Percentiles rank a stretch among this genome's conserved stretches.
Evolutionary conservation across 2,113 vertebrate species (phyloP).

Genomic region (Silurus glanis): DNA sequence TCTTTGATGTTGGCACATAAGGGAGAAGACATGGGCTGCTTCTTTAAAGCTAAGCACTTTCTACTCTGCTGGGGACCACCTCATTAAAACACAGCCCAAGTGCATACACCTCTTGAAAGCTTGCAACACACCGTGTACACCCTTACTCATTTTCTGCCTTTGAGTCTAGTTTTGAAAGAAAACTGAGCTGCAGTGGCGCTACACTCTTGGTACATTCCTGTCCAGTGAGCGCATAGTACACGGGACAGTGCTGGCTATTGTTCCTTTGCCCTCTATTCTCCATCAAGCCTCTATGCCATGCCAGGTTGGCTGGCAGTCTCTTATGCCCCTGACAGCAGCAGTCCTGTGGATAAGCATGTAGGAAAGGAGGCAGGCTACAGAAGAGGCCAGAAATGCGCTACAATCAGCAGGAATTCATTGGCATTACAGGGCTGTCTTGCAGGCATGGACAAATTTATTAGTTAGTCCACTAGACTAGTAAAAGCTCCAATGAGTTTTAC

Average conservation of each 20-base stretch:
- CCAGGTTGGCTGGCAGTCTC: conserved; percentile 15
- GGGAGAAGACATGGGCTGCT: conserved; percentile 26
- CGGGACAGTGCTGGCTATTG: conserved; percentile 50
- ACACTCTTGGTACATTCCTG: conserved; percentile 48
- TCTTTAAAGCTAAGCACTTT: conserved; percentile 38
- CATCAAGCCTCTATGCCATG: conserved; percentile 14
- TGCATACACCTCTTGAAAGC: conserved; percentile 23
- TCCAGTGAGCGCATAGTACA: conserved; percentile 44
- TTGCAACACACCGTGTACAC: not conserved
- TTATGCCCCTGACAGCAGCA: conserved; percentile 14
- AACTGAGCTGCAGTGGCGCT: not conserved
- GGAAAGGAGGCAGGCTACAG: conserved; percentile 36
- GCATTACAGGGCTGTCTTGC: not conserved
- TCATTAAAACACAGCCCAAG: conserved; percentile 47
- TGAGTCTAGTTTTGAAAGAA: not conserved
- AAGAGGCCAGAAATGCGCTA: not conserved
- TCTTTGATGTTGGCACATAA: conserved; percentile 40
- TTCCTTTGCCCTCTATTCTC: conserved; percentile 23
- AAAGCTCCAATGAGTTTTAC: not conserved
- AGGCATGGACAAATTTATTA: not conserved
- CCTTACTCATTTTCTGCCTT: conserved; percentile 20
- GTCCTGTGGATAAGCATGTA: not conserved
- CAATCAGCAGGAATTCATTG: not conserved
- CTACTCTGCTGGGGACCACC: conserved; percentile 31
- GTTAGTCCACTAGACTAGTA: not conserved